Conservation (phyloP, 2,888 invertebrate genomes). For the Neoascia interrupta region DNA sequence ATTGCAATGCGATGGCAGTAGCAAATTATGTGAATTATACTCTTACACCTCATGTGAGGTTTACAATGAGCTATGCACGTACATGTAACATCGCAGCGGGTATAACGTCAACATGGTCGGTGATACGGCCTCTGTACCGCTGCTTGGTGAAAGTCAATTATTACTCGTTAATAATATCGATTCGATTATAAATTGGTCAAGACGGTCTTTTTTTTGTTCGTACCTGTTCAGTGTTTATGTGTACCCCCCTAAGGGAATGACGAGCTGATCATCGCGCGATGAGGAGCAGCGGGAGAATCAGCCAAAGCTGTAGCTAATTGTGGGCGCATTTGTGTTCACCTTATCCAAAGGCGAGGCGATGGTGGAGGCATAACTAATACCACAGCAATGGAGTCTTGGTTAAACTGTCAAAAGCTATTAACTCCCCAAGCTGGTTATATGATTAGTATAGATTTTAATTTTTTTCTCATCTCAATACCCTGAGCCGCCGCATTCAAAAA, state of each 20-base stretch:
- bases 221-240: no score
- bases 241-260: slow-evolving; percentile 31
- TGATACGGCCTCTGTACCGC: slow-evolving; percentile 27
- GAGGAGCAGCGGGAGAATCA: background rate
- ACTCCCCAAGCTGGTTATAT: slow-evolving; percentile 24
- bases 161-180: slow-evolving; percentile 65
- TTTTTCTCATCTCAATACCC: slow-evolving; percentile 26
- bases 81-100: slow-evolving; percentile 23
- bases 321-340: slow-evolving; percentile 19
- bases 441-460: no score
- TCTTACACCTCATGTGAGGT: slow-evolving; percentile 7
- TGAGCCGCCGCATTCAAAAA: slow-evolving; percentile 1
- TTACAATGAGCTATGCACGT: slow-evolving; percentile 22
- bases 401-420: slow-evolving; percentile 38
- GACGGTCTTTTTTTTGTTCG: slow-evolving; percentile 35
- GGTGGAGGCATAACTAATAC: slow-evolving; percentile 1
- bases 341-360: slow-evolving; percentile 26
- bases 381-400: background rate
- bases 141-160: slow-evolving; percentile 66
- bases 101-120: slow-evolving; percentile 33
- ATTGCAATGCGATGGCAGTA: slow-evolving; percentile 5
- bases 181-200: slow-evolving; percentile 63
- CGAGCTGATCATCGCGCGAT: background rate
- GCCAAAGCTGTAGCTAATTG: slow-evolving; percentile 24
- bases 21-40: slow-evolving; percentile 28